Conservation (phyloP, 2,888 invertebrate genomes). For the Drosophila neoperkinsi region DNA sequence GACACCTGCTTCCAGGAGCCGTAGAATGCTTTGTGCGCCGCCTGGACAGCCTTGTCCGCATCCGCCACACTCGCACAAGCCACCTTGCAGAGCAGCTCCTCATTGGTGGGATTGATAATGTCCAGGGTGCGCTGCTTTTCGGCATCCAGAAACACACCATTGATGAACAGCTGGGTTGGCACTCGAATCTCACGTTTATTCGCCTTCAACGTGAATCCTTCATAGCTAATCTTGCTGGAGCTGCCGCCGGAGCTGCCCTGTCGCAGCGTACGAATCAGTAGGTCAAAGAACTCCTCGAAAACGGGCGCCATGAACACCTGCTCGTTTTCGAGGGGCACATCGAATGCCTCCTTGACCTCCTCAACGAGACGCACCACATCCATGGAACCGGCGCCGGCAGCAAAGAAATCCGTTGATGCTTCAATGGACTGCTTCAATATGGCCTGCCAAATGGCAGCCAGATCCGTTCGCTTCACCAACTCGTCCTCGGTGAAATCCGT, state of each 20-base stretch:
- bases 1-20: conserved; percentile 98
- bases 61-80: conserved; percentile 91
- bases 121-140: conserved; percentile 88
- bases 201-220: conserved; percentile 90
- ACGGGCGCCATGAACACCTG: conserved; percentile 97
- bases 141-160: conserved; percentile 95
- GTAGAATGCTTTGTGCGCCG: conserved; percentile 95
- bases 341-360: conserved; percentile 93
- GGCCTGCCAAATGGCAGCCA: conserved; percentile 92
- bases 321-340: conserved; percentile 93
- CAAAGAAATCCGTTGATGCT: conserved; percentile 95
- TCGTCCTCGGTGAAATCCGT: conserved; percentile 92
- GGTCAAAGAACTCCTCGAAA: conserved; percentile 91
- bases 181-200: conserved; percentile 95
- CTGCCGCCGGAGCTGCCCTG: conserved; percentile 87
- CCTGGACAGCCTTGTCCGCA: conserved; percentile 94
- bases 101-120: conserved; percentile 94
- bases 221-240: conserved; percentile 87
- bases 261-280: conserved; percentile 89
- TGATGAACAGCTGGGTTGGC: conserved; percentile 95
- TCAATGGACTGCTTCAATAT: conserved; percentile 92
- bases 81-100: conserved; percentile 91
- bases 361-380: conserved; percentile 96
- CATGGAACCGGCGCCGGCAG: conserved; percentile 98
- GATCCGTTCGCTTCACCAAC: conserved; percentile 87